Percentiles rank a stretch among this genome's conserved stretches.
Evolutionary conservation across 2,113 vertebrate genomes (phyloP).

Genomic region (Empidonax traillii): DNA sequence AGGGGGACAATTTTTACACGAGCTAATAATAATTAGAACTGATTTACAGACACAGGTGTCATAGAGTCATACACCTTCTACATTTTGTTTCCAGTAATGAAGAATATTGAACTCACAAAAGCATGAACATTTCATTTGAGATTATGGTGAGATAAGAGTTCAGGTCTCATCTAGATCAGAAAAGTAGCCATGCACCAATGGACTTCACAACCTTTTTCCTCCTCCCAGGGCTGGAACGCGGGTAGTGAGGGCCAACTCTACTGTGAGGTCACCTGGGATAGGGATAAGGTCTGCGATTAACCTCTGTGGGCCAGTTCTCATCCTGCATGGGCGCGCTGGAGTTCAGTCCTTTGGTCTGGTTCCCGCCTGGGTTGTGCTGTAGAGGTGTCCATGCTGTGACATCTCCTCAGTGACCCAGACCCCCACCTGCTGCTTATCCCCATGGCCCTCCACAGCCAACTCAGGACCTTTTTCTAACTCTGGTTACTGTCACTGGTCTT

Average conservation of each 20-base stretch:
- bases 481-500: fast-evolving
- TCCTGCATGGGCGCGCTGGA: fast-evolving
- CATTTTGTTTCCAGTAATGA: not conserved
- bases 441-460: fast-evolving
- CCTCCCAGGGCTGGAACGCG: fast-evolving
- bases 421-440: fast-evolving
- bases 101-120: not conserved
- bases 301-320: too few relatives aligned
- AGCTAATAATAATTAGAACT: not conserved
- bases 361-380: fast-evolving
- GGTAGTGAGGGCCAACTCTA: not conserved
- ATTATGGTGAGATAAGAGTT: not conserved
- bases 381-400: fast-evolving
- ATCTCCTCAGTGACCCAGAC: fast-evolving
- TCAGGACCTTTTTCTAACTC: not conserved
- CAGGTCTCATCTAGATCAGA: not conserved
- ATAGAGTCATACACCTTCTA: not conserved
- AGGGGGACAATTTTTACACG: not conserved
- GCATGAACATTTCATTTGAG: not conserved
- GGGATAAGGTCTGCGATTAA: not conserved
- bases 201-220: not conserved
- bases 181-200: fast-evolving
- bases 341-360: not conserved
- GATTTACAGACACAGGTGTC: not conserved
- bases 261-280: not conserved